phyloP scores from a whole-genome alignment of 2,113 vertebrate genomes.

The Dicaeum eximium region DNA sequence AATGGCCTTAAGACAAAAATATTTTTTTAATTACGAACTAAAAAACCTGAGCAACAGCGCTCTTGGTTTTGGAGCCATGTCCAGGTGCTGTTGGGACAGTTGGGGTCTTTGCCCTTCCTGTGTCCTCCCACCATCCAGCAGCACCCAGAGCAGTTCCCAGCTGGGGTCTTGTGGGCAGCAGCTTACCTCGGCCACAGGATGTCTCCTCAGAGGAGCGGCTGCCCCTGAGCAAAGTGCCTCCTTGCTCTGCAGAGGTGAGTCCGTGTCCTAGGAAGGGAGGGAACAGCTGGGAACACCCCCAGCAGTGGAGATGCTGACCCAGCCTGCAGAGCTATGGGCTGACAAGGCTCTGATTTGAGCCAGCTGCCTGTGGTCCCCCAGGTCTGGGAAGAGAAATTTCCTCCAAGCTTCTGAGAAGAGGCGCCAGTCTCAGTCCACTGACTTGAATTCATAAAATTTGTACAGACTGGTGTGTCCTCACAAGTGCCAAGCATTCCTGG shows the following conservation, averaged over 20 bases:
- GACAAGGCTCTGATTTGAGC: neutral
- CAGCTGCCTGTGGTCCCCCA: neutral
- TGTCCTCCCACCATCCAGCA: neutral
- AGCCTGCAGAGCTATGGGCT: neutral
- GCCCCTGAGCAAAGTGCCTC: neutral
- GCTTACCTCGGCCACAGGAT: neutral
- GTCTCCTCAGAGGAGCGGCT: neutral
- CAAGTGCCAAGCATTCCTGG: fast-evolving
- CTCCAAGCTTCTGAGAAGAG: neutral
- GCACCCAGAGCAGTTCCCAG: neutral
- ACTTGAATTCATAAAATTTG: neutral
- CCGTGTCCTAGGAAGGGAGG: neutral
- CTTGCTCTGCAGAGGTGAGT: neutral
- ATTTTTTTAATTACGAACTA: neutral
- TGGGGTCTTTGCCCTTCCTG: neutral
- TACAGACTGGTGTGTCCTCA: neutral
- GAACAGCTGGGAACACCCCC: neutral
- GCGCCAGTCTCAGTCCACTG: neutral
- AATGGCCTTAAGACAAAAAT: slow-evolving; percentile 10
- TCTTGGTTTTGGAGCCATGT: neutral
- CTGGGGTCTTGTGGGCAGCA: neutral
- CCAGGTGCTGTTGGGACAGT: neutral
- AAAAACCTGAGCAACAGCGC: neutral
- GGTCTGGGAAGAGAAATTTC: neutral
- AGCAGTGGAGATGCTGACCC: neutral